Conservation (phyloP, 2,113 vertebrate genomes). For the Ammodytes dubius region DNA sequence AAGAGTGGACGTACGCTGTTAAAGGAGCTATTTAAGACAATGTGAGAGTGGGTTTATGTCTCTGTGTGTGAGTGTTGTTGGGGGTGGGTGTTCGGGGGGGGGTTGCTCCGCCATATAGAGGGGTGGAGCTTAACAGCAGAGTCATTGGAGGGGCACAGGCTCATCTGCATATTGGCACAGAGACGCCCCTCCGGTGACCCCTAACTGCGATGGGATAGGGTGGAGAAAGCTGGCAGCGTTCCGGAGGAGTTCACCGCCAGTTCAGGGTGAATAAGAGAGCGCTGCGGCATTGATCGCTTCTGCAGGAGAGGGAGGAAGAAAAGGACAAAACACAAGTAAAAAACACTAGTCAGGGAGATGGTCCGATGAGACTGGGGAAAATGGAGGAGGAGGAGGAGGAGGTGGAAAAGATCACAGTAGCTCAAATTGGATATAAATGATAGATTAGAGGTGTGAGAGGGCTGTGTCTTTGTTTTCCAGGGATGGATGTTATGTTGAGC, state of each 20-base stretch:
- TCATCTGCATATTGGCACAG: slow-evolving; percentile 85
- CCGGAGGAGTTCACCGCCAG: slow-evolving; percentile 77
- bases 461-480: slow-evolving; percentile 75
- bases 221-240: slow-evolving; percentile 75
- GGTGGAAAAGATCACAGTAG: slow-evolving; percentile 58
- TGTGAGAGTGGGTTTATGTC: slow-evolving; percentile 60
- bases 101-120: slow-evolving; percentile 54
- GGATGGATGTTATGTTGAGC: slow-evolving; percentile 77
- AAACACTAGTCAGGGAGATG: slow-evolving; percentile 60
- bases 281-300: slow-evolving; percentile 84
- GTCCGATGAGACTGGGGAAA: slow-evolving; percentile 52
- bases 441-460: slow-evolving; percentile 85
- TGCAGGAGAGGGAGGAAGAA: slow-evolving; percentile 61
- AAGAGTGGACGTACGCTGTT: slow-evolving; percentile 68
- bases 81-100: too few species aligned
- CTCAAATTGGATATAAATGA: slow-evolving; percentile 88
- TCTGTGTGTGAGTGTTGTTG: slow-evolving; percentile 42
- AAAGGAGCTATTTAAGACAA: slow-evolving; percentile 68
- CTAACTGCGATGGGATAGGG: slow-evolving; percentile 76
- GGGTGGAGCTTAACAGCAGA: slow-evolving; percentile 72
- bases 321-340: slow-evolving; percentile 71
- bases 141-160: slow-evolving; percentile 78
- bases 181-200: slow-evolving; percentile 81
- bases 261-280: slow-evolving; percentile 82
- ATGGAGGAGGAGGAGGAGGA: slow-evolving; percentile 60